Base-by-base conservation (phyloP, 2,797 vertebrate genomes). In the Squalus acanthias region DNA sequence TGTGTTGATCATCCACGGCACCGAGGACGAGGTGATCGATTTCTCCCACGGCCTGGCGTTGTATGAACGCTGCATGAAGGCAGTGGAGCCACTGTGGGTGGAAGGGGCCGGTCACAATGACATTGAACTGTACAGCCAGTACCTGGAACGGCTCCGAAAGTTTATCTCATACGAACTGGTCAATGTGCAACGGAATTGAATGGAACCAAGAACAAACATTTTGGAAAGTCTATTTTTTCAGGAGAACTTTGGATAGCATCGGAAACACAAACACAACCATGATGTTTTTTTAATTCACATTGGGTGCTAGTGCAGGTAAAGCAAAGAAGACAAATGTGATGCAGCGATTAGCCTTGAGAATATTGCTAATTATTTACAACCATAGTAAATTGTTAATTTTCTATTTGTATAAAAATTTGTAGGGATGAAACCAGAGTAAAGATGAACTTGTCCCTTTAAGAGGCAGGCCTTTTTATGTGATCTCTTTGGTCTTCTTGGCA, bases 41-140 rank as follows among this genome's bases (percentile, higher is more conserved):
- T 99, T 99, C 98, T 99, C 99, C 0, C 99, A 99, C 0, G 99
- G 99, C 97, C 98, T 99, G 96, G 99, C 99, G 0, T 98, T 99
- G 88, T 99, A 99, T 0, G 99, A 99, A 97, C 99, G 99, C 97
- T 99, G 99, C 97, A 99, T 99, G 96, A 99, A 99, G 97, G 99
- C 99, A 0, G 99, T 99, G 97, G 99, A 99, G 98, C 99, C 99
- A 0, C 98, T 99, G 72, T 99, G 99, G 99, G 99, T 99, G 96
- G 99, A 99, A 74, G 99, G 99, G 8, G 99, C 99, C 0, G 99
- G 99, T 20, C 99, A 99, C 98, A 99, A 99, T 96, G 99, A 99
- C 98, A 99, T 99, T 96, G 99, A 99, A 98, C 99, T 99, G 97
- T 99, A 99, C 98, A 99, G 99, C 98, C 99, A 99, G 98, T 99